phyloP scores from a whole-genome alignment of 1,140 invertebrate species.

The Cydia splendana region DNA sequence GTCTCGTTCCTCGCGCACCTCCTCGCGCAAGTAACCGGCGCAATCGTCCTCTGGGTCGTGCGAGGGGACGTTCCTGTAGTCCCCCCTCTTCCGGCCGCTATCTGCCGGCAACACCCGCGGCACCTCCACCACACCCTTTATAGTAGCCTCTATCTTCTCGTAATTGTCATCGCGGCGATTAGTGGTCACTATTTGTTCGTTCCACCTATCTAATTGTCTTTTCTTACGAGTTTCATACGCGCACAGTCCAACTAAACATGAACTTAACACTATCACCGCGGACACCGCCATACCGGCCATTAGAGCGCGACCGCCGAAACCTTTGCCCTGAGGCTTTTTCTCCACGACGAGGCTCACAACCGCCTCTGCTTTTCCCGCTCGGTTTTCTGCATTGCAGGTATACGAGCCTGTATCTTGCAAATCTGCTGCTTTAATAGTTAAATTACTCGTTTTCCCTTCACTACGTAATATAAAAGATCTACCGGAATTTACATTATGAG shows the following conservation, averaged over 20 bases:
- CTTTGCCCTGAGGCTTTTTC: slow-evolving; percentile 81
- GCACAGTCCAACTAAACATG: slow-evolving; percentile 72
- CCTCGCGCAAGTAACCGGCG: slow-evolving; percentile 66
- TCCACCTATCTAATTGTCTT: slow-evolving; percentile 74
- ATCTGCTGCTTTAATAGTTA: slow-evolving; percentile 86
- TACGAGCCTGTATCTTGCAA: slow-evolving; percentile 87
- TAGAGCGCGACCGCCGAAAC: slow-evolving; percentile 82
- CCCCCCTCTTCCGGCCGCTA: slow-evolving; percentile 80
- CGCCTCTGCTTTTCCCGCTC: slow-evolving; percentile 86
- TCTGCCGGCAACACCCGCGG: slow-evolving; percentile 63
- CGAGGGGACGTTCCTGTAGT: slow-evolving; percentile 85
- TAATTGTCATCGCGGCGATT: slow-evolving; percentile 83
- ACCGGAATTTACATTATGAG: slow-evolving; percentile 75
- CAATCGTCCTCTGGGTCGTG: slow-evolving; percentile 83
- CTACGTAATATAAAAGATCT: slow-evolving; percentile 71
- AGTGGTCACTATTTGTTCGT: slow-evolving; percentile 80
- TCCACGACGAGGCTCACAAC: slow-evolving; percentile 85
- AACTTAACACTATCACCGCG: slow-evolving; percentile 72
- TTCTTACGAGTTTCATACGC: slow-evolving; percentile 73
- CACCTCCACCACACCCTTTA: slow-evolving; percentile 76
- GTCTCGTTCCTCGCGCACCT: slow-evolving; percentile 65
- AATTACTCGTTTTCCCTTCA: slow-evolving; percentile 81
- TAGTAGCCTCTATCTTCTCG: slow-evolving; percentile 88
- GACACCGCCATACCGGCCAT: slow-evolving; percentile 80
- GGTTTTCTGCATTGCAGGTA: slow-evolving; percentile 88